Evolutionary conservation across 2,113 vertebrate genomes (phyloP), one percentile per base, ranked within the genome.

Genomic region (Pelusios castaneus): DNA sequence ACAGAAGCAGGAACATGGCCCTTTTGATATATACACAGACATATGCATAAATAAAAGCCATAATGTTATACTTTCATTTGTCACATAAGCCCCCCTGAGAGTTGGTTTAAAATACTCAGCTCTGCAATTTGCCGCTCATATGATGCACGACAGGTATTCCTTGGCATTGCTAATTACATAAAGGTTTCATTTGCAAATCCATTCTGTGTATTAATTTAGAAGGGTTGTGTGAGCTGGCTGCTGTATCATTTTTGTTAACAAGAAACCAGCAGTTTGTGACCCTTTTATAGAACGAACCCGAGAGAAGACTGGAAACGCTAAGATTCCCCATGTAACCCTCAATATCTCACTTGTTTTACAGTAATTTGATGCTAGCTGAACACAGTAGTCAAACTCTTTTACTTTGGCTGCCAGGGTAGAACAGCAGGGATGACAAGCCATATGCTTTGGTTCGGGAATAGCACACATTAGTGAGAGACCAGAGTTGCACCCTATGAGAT

Each of bases 371-470:
- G 87, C 86, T 97, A 84, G 55, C 79, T 96, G 92, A 97, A 97
- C 95, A 95, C 87, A 96, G 90, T 84, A 80, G 85, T 89, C 93
- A 70, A 97, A 77, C 83, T 96, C 94, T 97, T 95, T 95, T 92
- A 92, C 83, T 96, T 83, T 97, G 89, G 75, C 83, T 95, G 94
- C 78, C 80, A 93, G 94, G 91, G 94, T 94, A 85, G 96, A 97
- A 94, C 92, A 97, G 97, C 96, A 93, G 97, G 97, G 93, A 97
- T 96, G 97, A 95, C 85, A 94, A 97, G 96, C 90, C 94, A 85
- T 90, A 92, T 96, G 96, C 92, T 96, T 96, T 90, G 92, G 93
- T 54, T 97, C 96, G 96, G 95, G 97, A 97, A 96, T 96, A 97
- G 97, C 91, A 81, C 93, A 97, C 93, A 96, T 95, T 45, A 94